Conservation (phyloP, 1,140 invertebrate genomes). For the Condylostylus longicornis region DNA sequence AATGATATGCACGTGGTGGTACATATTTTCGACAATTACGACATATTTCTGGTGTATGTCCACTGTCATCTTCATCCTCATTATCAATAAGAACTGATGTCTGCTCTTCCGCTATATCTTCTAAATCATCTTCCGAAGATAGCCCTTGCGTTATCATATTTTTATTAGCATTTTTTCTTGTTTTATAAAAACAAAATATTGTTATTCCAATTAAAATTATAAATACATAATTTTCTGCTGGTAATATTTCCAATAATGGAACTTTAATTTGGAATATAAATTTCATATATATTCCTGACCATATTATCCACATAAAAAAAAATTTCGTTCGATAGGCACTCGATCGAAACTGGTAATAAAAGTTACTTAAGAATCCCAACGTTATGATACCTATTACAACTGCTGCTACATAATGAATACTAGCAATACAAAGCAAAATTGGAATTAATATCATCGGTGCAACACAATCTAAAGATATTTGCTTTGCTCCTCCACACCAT, state of each 20-base stretch:
- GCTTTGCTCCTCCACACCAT: constrained; percentile 39
- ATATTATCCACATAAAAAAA: constrained; percentile 32
- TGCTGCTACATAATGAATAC: constrained; percentile 30
- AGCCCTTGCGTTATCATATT: constrained; percentile 20
- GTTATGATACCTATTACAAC: constrained; percentile 28
- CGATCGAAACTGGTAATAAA: constrained; percentile 19
- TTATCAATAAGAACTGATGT: constrained; percentile 12
- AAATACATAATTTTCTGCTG: constrained; percentile 33
- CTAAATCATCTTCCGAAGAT: constrained; percentile 18
- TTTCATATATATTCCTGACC: constrained; percentile 28
- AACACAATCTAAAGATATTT: constrained; percentile 26
- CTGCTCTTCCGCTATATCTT: constrained; percentile 20
- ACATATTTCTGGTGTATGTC: constrained; percentile 22
- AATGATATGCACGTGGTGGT: constrained; percentile 20
- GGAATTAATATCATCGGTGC: constrained; percentile 32
- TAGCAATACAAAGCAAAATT: constrained; percentile 28
- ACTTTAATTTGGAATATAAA: constrained; percentile 30
- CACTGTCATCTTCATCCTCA: constrained; percentile 9
- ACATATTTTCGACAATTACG: constrained; percentile 22
- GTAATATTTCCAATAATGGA: constrained; percentile 32
- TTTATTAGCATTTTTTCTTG: constrained; percentile 13
- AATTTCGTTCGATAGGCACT: constrained; percentile 27
- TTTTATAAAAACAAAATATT: constrained; percentile 19
- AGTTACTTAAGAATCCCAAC: constrained; percentile 26
- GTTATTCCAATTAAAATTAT: constrained; percentile 20